A percentile compares a stretch with the other conserved stretches of the same genome.
These are phyloP conservation scores for Tubulanus polymorphus DNA, from an alignment of 2,888 invertebrate genomes.

Conservation along the genomic window DNA sequence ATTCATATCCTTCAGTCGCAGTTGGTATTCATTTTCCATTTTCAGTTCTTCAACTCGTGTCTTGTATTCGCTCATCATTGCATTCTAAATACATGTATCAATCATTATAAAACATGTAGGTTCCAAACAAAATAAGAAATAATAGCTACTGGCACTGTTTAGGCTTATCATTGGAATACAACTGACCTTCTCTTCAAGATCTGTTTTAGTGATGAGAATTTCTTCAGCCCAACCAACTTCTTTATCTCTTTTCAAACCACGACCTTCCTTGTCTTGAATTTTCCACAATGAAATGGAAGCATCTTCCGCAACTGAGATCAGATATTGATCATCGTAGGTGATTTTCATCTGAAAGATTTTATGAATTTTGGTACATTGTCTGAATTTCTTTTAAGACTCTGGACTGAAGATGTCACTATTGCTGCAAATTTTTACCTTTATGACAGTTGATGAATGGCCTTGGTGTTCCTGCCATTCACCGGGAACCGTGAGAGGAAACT, in stretches of 20 bases:
- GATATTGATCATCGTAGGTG: conserved; percentile 70
- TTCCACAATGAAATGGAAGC: conserved; percentile 84
- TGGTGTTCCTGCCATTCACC: conserved; percentile 56
- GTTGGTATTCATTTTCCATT: conserved; percentile 81
- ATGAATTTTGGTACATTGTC: conserved; percentile 2
- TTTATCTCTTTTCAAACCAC: conserved; percentile 64
- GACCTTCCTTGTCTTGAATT: conserved; percentile 61
- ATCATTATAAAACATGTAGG: no score
- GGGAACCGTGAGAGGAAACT: conserved; percentile 69
- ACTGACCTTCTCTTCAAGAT: conserved; percentile 74
- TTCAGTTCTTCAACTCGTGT: conserved; percentile 78
- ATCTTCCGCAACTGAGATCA: conserved; percentile 70
- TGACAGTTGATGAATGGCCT: conserved; percentile 59
- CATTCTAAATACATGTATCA: conserved; percentile 49
- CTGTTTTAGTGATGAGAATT: conserved; percentile 70
- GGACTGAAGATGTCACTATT: background rate
- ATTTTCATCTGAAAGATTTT: conserved; percentile 59
- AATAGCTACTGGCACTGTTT: no score
- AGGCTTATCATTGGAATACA: background rate
- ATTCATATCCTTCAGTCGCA: conserved; percentile 69
- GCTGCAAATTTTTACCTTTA: conserved; percentile 50
- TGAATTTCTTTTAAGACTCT: background rate
- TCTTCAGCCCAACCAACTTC: conserved; percentile 75
- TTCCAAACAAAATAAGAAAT: no score
- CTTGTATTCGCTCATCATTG: conserved; percentile 64